Evolutionary conservation across 2,888 invertebrate genomes (phyloP), one percentile per base, ranked within the genome.

Genomic region (Acleris sparsana): DNA sequence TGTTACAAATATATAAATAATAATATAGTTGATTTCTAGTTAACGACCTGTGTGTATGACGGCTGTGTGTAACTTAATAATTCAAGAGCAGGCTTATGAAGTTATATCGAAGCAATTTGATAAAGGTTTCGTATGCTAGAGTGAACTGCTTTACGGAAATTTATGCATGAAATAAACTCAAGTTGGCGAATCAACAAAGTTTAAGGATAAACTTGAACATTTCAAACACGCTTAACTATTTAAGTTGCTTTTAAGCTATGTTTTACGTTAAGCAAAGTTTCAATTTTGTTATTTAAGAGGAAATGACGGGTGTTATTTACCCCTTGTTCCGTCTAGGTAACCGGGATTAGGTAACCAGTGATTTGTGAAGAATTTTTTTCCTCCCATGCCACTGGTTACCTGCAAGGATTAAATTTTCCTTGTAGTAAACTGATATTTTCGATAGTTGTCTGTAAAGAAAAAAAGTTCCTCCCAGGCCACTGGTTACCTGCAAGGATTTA

Each of bases 31-130:
- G n/a, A n/a, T n/a, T 20, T 25, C 5, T 25, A 25, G 25, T 2
- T n/a, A 16, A 16, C 16, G 0, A 4, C 13, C 5, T 44, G 16
- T 16, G 0, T 25, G 6, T 25, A 25, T 25, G 1, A 6, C 6
- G 6, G 1, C 6, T 6, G n/a, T 46, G 5, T 46, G 13, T 46
- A 16, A 5, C 46, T n/a, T 18, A 49, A 20, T 49, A 11, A 49
- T 49, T 49, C 20, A 49, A 49, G 20, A 7, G 7, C n/a, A 2
- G 18, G 49, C 49, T 49, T 49, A 49, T 49, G 7, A 22, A 43
- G 43, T 44, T 16, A 43, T n/a, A n/a, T 22, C 20, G 56, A 56
- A 43, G 56, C 20, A 3, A 7, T 56, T 56, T 56, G 56, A 56
- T 9, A 20, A 56, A 39, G 56, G 56, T 56, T 18, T 13, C 56